Evolutionary conservation across 2,888 invertebrate species (phyloP), one percentile per base, ranked within the genome.

Genomic region (Zygaena filipendulae): DNA sequence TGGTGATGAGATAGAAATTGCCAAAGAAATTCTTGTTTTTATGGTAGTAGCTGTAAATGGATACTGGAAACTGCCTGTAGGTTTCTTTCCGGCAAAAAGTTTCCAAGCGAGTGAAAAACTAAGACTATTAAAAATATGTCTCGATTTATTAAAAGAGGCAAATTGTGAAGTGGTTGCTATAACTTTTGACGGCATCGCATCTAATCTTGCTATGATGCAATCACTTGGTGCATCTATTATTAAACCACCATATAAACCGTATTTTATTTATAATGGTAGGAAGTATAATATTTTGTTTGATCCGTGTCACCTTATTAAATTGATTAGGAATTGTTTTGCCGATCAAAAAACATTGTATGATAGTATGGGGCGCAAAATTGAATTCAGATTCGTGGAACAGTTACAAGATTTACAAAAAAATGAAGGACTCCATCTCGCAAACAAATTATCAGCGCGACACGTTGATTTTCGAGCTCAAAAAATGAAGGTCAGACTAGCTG

Each of bases 41-140:
- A 28, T 35, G 28, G 28, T 31, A 3, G 23, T 23, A 11, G 25
- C 29, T 6, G 7, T 35, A 6, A 35, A 31, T 20, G 16, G 10
- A 11, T 23, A 3, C 6, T 35, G 34, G 34, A 35, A 35, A 26
- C 6, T 35, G 6, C 34, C 34, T 13, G 29, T 33, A 7, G 28
- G 32, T 16, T 32, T 11, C 14, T 30, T 33, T 25, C 21, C 25
- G 2, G 25, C 11, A 1, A 20, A 16, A 13, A 10, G 22, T n/a
- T 25, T 32, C 3, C 25, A 21, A 21, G 32, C 21, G 4, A 3
- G 1, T 21, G 16, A 16, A 16, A 16, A 16, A 7, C 5, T 16
- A 6, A 16, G 16, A 16, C 7, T 35, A 14, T 10, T 32, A 21
- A 31, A 29, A 14, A 29, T 20, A 9, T 35, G 31, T 29, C 7